Conservation (phyloP, 2,888 invertebrate genomes). For the Acheta domesticus region DNA sequence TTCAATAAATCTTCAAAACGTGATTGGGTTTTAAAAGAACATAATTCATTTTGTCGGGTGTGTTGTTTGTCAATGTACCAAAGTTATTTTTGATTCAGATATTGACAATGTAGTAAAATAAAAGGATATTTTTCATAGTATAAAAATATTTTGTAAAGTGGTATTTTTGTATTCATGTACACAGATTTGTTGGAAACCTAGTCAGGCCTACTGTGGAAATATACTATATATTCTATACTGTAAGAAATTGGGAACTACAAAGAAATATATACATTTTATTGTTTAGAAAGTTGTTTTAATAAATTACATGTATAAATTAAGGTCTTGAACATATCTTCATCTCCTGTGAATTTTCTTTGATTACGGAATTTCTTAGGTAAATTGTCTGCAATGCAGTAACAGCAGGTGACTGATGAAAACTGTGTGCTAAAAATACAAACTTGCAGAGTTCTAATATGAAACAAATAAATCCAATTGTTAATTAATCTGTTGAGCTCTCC, state of each 20-base stretch:
- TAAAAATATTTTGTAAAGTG: neutral
- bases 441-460: too few species aligned
- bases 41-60: neutral
- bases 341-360: too few species aligned
- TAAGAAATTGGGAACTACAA: neutral
- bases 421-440: too few species aligned
- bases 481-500: too few species aligned
- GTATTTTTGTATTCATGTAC: neutral
- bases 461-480: too few species aligned
- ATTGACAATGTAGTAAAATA: neutral
- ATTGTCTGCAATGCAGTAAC: too few species aligned
- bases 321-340: too few species aligned
- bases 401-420: too few species aligned
- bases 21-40: neutral
- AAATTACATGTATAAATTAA: neutral
- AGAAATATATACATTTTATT: neutral
- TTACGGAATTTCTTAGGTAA: too few species aligned
- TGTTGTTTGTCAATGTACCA: neutral
- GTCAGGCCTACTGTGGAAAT: neutral
- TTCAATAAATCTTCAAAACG: neutral
- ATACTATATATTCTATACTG: neutral
- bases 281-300: neutral
- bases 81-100: neutral
- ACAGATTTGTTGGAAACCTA: neutral
- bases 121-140: neutral